A percentile compares a stretch with the other conserved stretches of the same genome.
phyloP scores from a whole-genome alignment of 2,113 vertebrate species.

The Danio rerio region GRCz12tu NC_133194.1:23275001-23275500 shows the following conservation, averaged over 20 bases:
- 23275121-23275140: slow-evolving; percentile 74
- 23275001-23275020: no score
- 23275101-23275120: slow-evolving; percentile 82
- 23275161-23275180: slow-evolving; percentile 86
- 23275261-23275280: slow-evolving; percentile 97
- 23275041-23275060: not conserved
- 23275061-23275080: not conserved
- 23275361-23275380: slow-evolving; percentile 79
- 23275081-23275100: slow-evolving; percentile 68
- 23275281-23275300: slow-evolving; percentile 95
- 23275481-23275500: slow-evolving; percentile 74
- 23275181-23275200: slow-evolving; percentile 81
- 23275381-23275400: slow-evolving; percentile 86
- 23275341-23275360: slow-evolving; percentile 99
- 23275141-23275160: slow-evolving; percentile 78
- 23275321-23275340: slow-evolving; percentile 98
- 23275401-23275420: slow-evolving; percentile 83
- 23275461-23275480: slow-evolving; percentile 85
- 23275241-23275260: slow-evolving; percentile 92
- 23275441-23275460: slow-evolving; percentile 87
- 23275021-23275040: not conserved
- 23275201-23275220: slow-evolving; percentile 76
- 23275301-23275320: slow-evolving; percentile 99
- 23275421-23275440: slow-evolving; percentile 91
- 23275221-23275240: slow-evolving; percentile 83